Evolutionary conservation across 1,140 invertebrate genomes (phyloP).

Genomic region (Hylyphantes graminicola): DNA sequence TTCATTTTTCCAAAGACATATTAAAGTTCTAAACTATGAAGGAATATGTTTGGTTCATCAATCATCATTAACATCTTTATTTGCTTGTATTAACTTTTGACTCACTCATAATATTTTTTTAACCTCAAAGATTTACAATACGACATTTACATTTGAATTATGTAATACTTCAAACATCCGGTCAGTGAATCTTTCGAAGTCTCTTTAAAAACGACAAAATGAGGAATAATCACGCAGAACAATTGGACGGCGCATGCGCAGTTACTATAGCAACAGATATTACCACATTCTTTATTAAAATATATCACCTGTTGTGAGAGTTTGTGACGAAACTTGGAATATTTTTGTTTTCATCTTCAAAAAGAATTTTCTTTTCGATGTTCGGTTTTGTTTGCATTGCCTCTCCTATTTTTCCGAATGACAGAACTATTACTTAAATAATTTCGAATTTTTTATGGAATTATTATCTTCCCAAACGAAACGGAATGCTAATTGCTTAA

Average conservation of each 20-base stretch:
- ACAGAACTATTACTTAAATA: too few species aligned
- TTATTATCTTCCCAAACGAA: too few species aligned
- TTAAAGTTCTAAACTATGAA: too few species aligned
- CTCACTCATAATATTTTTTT: neutral
- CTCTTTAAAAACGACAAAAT: neutral
- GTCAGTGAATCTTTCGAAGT: neutral
- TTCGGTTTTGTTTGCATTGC: neutral
- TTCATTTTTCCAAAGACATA: too few species aligned
- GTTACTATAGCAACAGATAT: conserved; percentile 24
- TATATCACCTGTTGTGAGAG: conserved; percentile 31
- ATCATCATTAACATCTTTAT: too few species aligned
- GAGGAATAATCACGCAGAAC: conserved; percentile 1
- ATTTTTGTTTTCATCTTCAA: conserved; percentile 23
- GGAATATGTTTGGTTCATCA: too few species aligned
- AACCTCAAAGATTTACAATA: neutral
- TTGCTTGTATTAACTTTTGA: neutral
- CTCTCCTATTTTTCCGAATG: neutral
- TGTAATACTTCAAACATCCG: conserved; percentile 1
- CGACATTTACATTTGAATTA: conserved; percentile 8
- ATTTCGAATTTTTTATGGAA: too few species aligned
- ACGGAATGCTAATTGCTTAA: neutral
- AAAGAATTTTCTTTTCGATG: neutral
- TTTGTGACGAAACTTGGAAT: too few species aligned
- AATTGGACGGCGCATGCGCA: conserved; percentile 16
- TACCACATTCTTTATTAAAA: conserved; percentile 24